Base-by-base conservation (phyloP, 2,797 vertebrate species). In the Ptychadena robeensis region DNA sequence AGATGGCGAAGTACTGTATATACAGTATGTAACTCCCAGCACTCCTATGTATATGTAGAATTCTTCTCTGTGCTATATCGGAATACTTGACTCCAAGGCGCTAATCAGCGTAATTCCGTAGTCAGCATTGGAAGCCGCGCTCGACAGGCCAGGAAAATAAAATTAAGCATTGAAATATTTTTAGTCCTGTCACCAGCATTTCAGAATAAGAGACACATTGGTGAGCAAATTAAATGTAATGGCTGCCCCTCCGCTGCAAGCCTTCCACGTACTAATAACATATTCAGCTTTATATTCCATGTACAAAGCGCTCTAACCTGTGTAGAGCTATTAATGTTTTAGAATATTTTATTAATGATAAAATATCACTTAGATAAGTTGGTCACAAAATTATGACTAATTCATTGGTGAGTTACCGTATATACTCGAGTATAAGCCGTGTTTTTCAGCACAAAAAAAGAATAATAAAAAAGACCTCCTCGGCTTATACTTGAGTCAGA, bases 141-240 rank as follows among this genome's bases (percentile, higher is more conserved):
- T 48, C 69, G 32, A 80, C 63, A 63, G 71, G 28, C 64, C 75
- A 25, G 40, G 22, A 61, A 79, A 66, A 63, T 71, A 77, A 65
- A 73, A 73, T 74, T 64, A 80, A 28, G 32, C 70, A 61, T 61
- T 32, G 38, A 40, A 73, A 27, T 73, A 84, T 84, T 84, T 84
- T 84, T 73, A 79, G 64, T 48, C 30, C 32, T 68, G 75, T 67
- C 59, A 83, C 27, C 76, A 53, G 7, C 40, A 27, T 68, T 31
- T 59, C 48, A 75, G 37, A 22, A 28, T 9, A 64, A 32, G 38
- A 74, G 67, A 68, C 25, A 59, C 18, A 32, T 7, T 7, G 1
- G 3, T 68, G 35, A 40, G 37, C 57, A 18, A 69, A 63, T 73
- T 79, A 64, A 73, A 74, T 79, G 30, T 68, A 82, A 82, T 38